Percentiles rank a stretch among this genome's conserved stretches.
phyloP scores from a whole-genome alignment of 2,888 invertebrate species.

The Nomada lathburiana region DNA sequence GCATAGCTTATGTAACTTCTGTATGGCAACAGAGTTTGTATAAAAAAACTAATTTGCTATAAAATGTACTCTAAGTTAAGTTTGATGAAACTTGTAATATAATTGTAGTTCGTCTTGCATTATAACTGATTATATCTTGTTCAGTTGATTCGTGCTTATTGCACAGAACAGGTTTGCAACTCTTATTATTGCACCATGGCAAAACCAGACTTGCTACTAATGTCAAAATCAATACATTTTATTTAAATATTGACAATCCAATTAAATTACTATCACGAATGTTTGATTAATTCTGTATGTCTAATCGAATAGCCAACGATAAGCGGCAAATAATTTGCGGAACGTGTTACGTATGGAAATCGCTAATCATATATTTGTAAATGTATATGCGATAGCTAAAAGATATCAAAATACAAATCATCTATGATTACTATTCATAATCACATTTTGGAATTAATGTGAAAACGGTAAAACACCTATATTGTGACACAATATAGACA shows the following conservation, averaged over 20 bases:
- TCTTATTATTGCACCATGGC: slow-evolving; percentile 80
- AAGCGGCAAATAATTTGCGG: slow-evolving; percentile 19
- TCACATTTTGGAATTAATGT: slow-evolving; percentile 3
- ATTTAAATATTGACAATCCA: slow-evolving; percentile 46
- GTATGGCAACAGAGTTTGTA: slow-evolving; percentile 6
- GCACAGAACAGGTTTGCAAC: slow-evolving; percentile 72
- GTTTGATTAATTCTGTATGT: slow-evolving; percentile 40
- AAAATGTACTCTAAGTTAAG: slow-evolving; percentile 14
- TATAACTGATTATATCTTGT: slow-evolving; percentile 27
- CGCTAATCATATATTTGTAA: neutral
- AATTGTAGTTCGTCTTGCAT: slow-evolving; percentile 7
- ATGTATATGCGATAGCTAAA: neutral
- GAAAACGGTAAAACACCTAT: slow-evolving; percentile 1
- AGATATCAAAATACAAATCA: neutral
- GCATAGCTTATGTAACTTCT: slow-evolving; percentile 3
- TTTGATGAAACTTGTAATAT: slow-evolving; percentile 23
- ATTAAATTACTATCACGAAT: slow-evolving; percentile 59
- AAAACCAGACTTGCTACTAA: slow-evolving; percentile 61
- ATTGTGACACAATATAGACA: slow-evolving; percentile 17
- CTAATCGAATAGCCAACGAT: slow-evolving; percentile 13
- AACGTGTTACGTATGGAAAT: slow-evolving; percentile 40
- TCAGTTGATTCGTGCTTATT: slow-evolving; percentile 63
- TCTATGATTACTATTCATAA: neutral
- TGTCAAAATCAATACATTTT: slow-evolving; percentile 48
- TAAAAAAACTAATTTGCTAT: slow-evolving; percentile 23